Percentiles rank a stretch among this genome's conserved stretches.
phyloP scores from a whole-genome alignment of 2,113 vertebrate species.

The Origma solitaria region DNA sequence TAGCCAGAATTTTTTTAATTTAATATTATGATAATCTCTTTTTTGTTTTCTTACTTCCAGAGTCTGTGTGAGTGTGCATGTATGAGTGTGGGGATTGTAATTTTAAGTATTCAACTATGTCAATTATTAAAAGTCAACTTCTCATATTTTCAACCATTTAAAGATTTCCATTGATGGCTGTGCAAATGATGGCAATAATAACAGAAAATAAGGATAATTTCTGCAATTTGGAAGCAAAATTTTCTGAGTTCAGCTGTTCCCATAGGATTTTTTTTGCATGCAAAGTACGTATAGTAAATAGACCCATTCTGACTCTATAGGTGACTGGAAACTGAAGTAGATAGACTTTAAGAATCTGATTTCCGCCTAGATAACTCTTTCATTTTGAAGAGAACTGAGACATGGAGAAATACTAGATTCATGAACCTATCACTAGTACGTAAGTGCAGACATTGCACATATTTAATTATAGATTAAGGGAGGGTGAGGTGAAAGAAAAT shows the following conservation, averaged over 20 bases:
- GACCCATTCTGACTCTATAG: neutral
- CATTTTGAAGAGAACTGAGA: neutral
- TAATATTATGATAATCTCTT: neutral
- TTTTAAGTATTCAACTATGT: neutral
- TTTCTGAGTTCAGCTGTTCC: neutral
- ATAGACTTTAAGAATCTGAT: neutral
- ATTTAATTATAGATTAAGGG: neutral
- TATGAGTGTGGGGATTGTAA: rapidly evolving
- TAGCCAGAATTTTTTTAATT: neutral
- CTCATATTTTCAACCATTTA: neutral
- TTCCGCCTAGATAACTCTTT: neutral
- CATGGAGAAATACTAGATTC: neutral
- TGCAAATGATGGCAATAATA: neutral
- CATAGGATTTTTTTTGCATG: neutral
- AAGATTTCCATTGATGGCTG: neutral
- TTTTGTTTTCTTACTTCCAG: neutral
- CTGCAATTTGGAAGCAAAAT: neutral
- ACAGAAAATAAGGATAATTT: constrained; percentile 10
- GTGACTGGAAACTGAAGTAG: neutral
- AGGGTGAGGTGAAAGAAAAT: neutral
- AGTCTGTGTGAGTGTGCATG: neutral
- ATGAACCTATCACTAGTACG: neutral
- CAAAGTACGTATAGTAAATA: neutral
- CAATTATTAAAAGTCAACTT: neutral
- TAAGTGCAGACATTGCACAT: neutral